Percentiles rank a stretch among this genome's conserved stretches.
These are phyloP conservation scores for Scrobipalpa costella DNA, from an alignment of 2,888 invertebrate genomes.

Conservation along the genomic window DNA sequence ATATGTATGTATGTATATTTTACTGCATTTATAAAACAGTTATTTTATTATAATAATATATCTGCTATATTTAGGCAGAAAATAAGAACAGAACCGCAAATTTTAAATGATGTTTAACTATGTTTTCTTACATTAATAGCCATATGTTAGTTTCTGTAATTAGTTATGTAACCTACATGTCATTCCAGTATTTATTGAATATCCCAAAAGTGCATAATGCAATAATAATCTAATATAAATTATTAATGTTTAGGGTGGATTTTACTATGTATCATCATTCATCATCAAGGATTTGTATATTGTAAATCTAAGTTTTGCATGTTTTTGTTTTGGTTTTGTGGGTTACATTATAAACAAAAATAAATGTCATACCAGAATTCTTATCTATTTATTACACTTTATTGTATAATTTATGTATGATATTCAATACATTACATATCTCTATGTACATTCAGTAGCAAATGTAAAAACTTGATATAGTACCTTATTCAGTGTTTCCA, in stretches of 20 bases:
- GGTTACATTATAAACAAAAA: slow-evolving; percentile 6
- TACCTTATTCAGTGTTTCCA: slow-evolving; percentile 31
- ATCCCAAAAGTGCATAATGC: not conserved
- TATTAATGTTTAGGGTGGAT: not conserved
- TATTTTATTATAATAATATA: no score
- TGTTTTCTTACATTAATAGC: no score
- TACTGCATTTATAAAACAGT: no score
- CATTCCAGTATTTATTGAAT: not conserved
- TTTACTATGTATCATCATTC: not conserved
- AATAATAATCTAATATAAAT: not conserved
- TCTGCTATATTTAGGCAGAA: no score
- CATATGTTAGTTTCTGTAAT: not conserved
- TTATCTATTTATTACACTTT: slow-evolving; percentile 76
- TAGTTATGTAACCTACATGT: not conserved
- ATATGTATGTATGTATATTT: no score
- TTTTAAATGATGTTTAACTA: no score
- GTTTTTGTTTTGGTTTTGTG: slow-evolving; percentile 14
- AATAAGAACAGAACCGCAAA: no score
- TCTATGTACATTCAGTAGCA: slow-evolving; percentile 78
- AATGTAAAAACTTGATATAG: slow-evolving; percentile 59
- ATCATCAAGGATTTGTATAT: not conserved
- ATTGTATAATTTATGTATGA: slow-evolving; percentile 74
- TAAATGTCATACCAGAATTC: slow-evolving; percentile 41
- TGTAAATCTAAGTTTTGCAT: slow-evolving; percentile 14
- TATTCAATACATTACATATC: slow-evolving; percentile 72